These are phyloP conservation scores for Acronicta aceris DNA, from an alignment of 2,888 invertebrate species.

Conservation along the genomic window DNA sequence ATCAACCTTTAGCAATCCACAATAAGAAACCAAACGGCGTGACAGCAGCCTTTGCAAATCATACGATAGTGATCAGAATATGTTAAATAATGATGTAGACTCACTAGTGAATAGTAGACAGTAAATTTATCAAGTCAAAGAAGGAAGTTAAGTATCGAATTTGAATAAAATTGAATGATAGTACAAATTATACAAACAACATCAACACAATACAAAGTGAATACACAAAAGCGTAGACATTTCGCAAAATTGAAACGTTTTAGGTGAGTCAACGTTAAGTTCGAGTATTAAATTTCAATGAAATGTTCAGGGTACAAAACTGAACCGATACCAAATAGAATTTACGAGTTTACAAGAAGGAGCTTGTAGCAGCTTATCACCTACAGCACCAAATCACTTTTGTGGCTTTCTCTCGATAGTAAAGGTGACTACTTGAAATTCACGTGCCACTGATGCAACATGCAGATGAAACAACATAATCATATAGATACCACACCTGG, in stretches of 20 bases:
- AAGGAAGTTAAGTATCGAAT: constrained; percentile 60
- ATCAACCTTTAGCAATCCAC: constrained; percentile 56
- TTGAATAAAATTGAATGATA: constrained; percentile 44
- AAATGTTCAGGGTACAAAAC: constrained; percentile 75
- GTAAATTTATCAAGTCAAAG: constrained; percentile 65
- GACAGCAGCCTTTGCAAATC: constrained; percentile 54
- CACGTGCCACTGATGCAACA: constrained; percentile 37
- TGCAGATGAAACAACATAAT: constrained; percentile 52
- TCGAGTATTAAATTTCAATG: constrained; percentile 80
- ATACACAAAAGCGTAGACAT: constrained; percentile 63
- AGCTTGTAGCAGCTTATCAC: constrained; percentile 73
- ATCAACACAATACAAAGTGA: constrained; percentile 40
- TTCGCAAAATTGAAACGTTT: constrained; percentile 75
- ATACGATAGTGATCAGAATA: constrained; percentile 68
- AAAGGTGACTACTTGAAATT: constrained; percentile 51
- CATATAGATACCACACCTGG: constrained; percentile 38
- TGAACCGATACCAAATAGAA: constrained; percentile 71
- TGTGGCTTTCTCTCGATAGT: constrained; percentile 70
- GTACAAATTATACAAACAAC: constrained; percentile 35
- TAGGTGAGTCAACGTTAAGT: constrained; percentile 77
- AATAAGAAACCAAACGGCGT: constrained; percentile 63
- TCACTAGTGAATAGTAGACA: constrained; percentile 63
- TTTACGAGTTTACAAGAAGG: constrained; percentile 78
- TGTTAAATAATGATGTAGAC: constrained; percentile 70
- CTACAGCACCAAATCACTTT: constrained; percentile 68